Conservation (phyloP, 2,113 vertebrate species). For the Panthera uncia region DNA sequence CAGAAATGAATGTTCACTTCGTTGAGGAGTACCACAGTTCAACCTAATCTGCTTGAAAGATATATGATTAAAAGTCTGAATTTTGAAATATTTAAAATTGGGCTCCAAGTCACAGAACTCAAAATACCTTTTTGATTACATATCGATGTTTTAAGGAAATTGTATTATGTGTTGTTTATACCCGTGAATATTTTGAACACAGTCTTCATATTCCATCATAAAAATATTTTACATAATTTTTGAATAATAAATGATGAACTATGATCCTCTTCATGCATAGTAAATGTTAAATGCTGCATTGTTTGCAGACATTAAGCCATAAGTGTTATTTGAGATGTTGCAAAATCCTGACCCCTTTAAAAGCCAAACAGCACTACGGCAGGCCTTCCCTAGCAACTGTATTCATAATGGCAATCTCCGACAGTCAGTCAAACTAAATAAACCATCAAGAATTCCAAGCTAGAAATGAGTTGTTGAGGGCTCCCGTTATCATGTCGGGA, state of each 20-base stretch:
- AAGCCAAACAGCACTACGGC: slow-evolving; percentile 80
- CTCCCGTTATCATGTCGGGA: slow-evolving; percentile 84
- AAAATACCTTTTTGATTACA: slow-evolving; percentile 74
- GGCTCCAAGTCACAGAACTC: slow-evolving; percentile 67
- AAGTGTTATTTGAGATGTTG: slow-evolving; percentile 84
- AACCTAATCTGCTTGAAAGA: slow-evolving; percentile 52
- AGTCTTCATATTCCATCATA: slow-evolving; percentile 71
- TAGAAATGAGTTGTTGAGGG: slow-evolving; percentile 80
- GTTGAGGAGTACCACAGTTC: slow-evolving; percentile 27
- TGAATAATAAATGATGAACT: slow-evolving; percentile 80
- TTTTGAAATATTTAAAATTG: slow-evolving; percentile 77
- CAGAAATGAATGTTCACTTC: slow-evolving; percentile 71
- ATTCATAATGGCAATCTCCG: slow-evolving; percentile 82
- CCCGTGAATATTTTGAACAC: slow-evolving; percentile 79
- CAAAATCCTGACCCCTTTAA: slow-evolving; percentile 84
- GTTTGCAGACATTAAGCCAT: slow-evolving; percentile 83
- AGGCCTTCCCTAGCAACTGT: slow-evolving; percentile 85
- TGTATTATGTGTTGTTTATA: slow-evolving; percentile 77
- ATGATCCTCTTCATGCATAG: slow-evolving; percentile 64
- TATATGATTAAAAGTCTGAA: slow-evolving; percentile 20
- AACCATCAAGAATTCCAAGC: slow-evolving; percentile 84
- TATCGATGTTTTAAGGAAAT: slow-evolving; percentile 69
- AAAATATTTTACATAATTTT: slow-evolving; percentile 82
- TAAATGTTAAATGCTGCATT: slow-evolving; percentile 82
- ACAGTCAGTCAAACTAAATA: slow-evolving; percentile 87